These are phyloP conservation scores for Mungos mungo DNA, from an alignment of 2,113 vertebrate genomes.

Conservation along the genomic window DNA sequence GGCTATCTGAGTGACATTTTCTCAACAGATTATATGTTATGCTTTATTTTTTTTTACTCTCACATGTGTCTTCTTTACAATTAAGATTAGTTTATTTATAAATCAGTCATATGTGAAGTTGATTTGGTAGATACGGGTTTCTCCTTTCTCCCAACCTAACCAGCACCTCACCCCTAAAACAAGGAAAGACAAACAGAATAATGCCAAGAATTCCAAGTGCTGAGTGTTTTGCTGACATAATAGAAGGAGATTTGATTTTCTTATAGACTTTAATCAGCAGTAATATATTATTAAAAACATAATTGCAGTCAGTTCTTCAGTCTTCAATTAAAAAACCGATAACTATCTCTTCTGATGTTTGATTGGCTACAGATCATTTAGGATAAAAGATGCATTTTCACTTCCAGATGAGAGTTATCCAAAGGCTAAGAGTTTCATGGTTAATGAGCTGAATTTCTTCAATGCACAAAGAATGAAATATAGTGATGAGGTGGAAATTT, in stretches of 20 bases:
- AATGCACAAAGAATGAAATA: not conserved
- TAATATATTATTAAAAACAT: constrained; percentile 76
- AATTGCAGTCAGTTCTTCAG: constrained; percentile 48
- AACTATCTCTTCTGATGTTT: not conserved
- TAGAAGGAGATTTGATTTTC: constrained; percentile 42
- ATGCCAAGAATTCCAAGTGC: constrained; percentile 14
- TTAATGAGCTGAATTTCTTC: constrained; percentile 23
- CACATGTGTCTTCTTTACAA: not conserved
- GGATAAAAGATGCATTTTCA: not conserved
- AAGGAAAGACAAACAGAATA: constrained; percentile 24
- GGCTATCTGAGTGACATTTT: not conserved
- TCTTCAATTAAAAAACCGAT: constrained; percentile 47
- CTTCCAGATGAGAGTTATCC: constrained; percentile 19
- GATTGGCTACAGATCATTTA: not conserved
- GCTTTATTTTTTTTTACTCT: constrained; percentile 24
- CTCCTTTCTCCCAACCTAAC: not conserved
- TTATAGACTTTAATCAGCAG: constrained; percentile 51
- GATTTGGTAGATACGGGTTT: constrained; percentile 36
- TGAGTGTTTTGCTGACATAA: constrained; percentile 63
- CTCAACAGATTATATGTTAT: constrained; percentile 34
- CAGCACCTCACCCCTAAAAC: not conserved
- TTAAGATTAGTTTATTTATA: constrained; percentile 65
- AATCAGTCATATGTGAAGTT: constrained; percentile 54
- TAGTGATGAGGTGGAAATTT: not conserved
- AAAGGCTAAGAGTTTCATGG: not conserved